phyloP scores from a whole-genome alignment of 2,888 invertebrate species.

The Dilophus febrilis region DNA sequence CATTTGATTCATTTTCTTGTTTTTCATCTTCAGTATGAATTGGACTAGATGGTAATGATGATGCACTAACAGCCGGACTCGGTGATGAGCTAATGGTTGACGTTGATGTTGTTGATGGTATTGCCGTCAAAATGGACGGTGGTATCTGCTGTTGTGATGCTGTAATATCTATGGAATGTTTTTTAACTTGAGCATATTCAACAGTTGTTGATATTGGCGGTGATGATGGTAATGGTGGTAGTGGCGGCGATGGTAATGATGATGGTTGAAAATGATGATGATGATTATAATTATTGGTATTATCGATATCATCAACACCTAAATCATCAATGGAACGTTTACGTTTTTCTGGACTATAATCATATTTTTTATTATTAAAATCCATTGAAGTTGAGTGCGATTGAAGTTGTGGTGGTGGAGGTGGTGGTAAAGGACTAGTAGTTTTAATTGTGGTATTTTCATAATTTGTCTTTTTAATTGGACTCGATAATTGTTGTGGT shows the following conservation, averaged over 20 bases:
- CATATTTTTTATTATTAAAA: conserved; percentile 3
- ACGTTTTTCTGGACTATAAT: conserved; percentile 24
- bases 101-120: conserved; percentile 14
- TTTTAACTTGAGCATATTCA: conserved; percentile 9
- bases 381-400: neutral
- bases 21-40: conserved; percentile 33
- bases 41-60: conserved; percentile 30
- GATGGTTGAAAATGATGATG: conserved; percentile 12
- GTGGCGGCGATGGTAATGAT: neutral
- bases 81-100: conserved; percentile 19
- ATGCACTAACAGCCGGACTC: conserved; percentile 26
- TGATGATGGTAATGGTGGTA: conserved; percentile 6
- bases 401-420: too few relatives aligned
- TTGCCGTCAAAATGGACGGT: too few relatives aligned
- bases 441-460: neutral
- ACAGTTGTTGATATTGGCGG: conserved; percentile 4
- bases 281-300: conserved; percentile 15
- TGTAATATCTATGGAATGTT: conserved; percentile 4
- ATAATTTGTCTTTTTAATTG: neutral
- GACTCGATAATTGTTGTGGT: conserved; percentile 13
- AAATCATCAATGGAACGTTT: conserved; percentile 28
- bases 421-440: too few relatives aligned
- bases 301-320: conserved; percentile 11
- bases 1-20: conserved; percentile 38
- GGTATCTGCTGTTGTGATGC: too few relatives aligned